Percentiles rank a stretch among this genome's conserved stretches.
Conservation (phyloP, 2,113 vertebrate genomes). For the Centropristis striata region DNA sequence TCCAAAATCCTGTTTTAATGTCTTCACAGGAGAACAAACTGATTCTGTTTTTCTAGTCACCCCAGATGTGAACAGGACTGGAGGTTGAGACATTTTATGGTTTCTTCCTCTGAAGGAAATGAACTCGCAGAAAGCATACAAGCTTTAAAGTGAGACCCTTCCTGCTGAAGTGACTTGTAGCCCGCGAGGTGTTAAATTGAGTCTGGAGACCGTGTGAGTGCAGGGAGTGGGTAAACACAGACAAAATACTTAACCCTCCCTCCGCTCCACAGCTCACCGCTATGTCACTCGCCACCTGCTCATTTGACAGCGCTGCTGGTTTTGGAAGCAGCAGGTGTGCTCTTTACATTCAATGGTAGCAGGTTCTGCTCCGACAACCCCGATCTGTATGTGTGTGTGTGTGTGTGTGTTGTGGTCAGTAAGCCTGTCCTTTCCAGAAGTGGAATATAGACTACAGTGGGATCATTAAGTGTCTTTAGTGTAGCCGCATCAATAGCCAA, state of each 20-base stretch:
- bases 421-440: neutral
- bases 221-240: slow-evolving; percentile 36
- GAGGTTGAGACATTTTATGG: neutral
- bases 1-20: neutral
- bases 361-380: slow-evolving; percentile 42
- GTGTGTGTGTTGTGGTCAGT: slow-evolving; percentile 45
- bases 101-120: neutral
- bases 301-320: slow-evolving; percentile 65
- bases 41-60: neutral
- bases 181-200: slow-evolving; percentile 50
- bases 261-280: slow-evolving; percentile 45
- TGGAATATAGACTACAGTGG: slow-evolving; percentile 7
- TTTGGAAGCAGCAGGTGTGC: slow-evolving; percentile 77
- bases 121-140: neutral
- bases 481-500: slow-evolving; percentile 32
- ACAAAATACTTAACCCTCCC: slow-evolving; percentile 58
- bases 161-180: slow-evolving; percentile 25
- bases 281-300: slow-evolving; percentile 83
- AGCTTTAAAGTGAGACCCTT: neutral
- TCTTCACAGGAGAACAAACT: neutral
- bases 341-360: slow-evolving; percentile 47
- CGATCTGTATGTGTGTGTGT: too few species aligned
- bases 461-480: slow-evolving; percentile 14
- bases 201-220: slow-evolving; percentile 31
- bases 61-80: neutral